Evolutionary conservation across 2,797 vertebrate genomes (phyloP).

Genomic region (Scarus forsteni): DNA sequence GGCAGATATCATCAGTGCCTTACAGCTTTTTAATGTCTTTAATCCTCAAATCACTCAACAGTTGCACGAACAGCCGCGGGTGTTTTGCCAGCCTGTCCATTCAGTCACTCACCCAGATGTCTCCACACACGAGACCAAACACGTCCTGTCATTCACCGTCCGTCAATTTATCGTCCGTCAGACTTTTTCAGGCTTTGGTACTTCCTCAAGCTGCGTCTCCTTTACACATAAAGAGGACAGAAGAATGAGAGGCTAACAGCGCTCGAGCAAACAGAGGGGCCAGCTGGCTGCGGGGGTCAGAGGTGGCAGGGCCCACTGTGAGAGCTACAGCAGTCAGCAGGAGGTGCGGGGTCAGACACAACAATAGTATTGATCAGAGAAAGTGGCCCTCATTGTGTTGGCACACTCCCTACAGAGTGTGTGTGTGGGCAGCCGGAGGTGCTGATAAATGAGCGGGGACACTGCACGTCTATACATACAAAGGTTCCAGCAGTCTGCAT

Average conservation of each 20-base stretch:
- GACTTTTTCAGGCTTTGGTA: slow-evolving; percentile 56
- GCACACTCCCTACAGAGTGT: slow-evolving; percentile 70
- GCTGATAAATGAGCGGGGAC: slow-evolving; percentile 62
- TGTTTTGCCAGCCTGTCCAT: slow-evolving; percentile 15
- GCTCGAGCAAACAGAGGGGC: slow-evolving; percentile 56
- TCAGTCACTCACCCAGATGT: slow-evolving; percentile 66
- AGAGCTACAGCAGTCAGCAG: slow-evolving; percentile 60
- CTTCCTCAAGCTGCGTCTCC: slow-evolving; percentile 74
- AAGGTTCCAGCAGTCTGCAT: slow-evolving; percentile 24
- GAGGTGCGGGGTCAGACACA: slow-evolving; percentile 59
- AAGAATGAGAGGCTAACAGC: slow-evolving; percentile 45
- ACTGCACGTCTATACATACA: slow-evolving; percentile 25
- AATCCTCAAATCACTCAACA: slow-evolving; percentile 30
- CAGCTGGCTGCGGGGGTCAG: slow-evolving; percentile 72
- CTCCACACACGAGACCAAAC: slow-evolving; percentile 55
- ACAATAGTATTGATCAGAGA: slow-evolving; percentile 77
- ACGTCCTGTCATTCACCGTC: slow-evolving; percentile 41
- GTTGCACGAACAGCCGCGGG: slow-evolving; percentile 32
- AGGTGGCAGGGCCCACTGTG: slow-evolving; percentile 55
- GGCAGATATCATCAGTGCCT: neutral
- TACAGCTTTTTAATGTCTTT: slow-evolving; percentile 1
- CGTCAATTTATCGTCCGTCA: slow-evolving; percentile 64
- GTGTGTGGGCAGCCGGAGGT: slow-evolving; percentile 59
- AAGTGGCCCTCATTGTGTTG: slow-evolving; percentile 69
- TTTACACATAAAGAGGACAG: slow-evolving; percentile 36